These are phyloP conservation scores for Zaprionus taronus DNA, from an alignment of 1,140 invertebrate genomes.

Conservation along the genomic window DNA sequence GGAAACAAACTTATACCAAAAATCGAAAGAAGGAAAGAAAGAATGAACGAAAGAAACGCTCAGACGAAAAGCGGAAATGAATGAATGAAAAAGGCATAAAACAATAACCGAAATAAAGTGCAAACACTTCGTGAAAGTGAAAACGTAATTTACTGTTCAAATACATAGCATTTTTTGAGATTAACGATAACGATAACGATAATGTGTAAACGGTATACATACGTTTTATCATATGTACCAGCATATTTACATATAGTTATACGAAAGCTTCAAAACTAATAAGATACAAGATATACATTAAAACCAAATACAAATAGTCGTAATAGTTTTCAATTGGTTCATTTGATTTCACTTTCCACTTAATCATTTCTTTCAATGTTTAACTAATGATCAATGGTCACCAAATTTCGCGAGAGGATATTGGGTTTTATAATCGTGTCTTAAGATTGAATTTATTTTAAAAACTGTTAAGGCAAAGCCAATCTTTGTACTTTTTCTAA, in stretches of 20 bases:
- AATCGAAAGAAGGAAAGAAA: constrained; percentile 13
- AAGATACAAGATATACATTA: constrained; percentile 43
- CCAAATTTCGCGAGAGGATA: constrained; percentile 3
- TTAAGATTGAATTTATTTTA: neutral
- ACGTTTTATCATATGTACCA: constrained; percentile 54
- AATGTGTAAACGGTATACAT: constrained; percentile 49
- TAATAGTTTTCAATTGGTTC: constrained; percentile 27
- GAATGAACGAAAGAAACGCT: constrained; percentile 13
- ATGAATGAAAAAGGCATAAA: constrained; percentile 65
- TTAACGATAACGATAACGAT: constrained; percentile 58
- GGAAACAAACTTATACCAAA: constrained; percentile 50
- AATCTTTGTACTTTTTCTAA: neutral
- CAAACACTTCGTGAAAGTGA: constrained; percentile 83
- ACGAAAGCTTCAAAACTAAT: constrained; percentile 61
- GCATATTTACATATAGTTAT: constrained; percentile 58
- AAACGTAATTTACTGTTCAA: constrained; percentile 83
- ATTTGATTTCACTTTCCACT: neutral
- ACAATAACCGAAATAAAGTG: constrained; percentile 83
- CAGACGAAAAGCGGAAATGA: constrained; percentile 26
- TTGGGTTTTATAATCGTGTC: too few relatives aligned
- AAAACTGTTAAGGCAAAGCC: neutral
- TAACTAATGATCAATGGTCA: constrained; percentile 34
- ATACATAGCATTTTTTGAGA: constrained; percentile 80
- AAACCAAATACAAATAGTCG: constrained; percentile 58
- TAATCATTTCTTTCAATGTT: constrained; percentile 11